Conservation (phyloP, 2,113 vertebrate genomes). For the Cebidichthys violaceus region DNA sequence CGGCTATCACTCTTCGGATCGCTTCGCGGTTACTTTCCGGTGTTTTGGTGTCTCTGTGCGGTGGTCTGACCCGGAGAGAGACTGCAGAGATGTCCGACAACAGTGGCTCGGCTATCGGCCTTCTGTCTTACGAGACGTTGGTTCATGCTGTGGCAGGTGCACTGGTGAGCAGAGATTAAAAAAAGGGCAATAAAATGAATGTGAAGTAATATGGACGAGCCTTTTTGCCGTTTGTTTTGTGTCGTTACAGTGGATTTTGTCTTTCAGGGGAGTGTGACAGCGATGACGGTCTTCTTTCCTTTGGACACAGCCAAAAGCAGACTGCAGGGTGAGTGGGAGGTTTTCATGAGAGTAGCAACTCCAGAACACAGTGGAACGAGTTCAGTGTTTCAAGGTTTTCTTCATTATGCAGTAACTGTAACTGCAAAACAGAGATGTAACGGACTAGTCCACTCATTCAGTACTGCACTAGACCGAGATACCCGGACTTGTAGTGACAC, state of each 20-base stretch:
- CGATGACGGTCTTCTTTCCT: slow-evolving; percentile 86
- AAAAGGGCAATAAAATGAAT: background rate
- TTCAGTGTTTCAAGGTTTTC: background rate
- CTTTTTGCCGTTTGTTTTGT: background rate
- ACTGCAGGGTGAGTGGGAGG: slow-evolving; percentile 82
- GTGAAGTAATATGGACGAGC: background rate
- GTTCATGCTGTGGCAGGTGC: slow-evolving; percentile 86
- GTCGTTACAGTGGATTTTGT: background rate
- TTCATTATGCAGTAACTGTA: background rate
- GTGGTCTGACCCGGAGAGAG: slow-evolving; percentile 8
- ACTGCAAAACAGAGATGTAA: background rate
- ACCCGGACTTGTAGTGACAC: background rate
- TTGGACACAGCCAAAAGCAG: slow-evolving; percentile 87
- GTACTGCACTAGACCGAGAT: background rate
- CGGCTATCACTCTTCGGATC: background rate
- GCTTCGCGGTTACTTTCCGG: background rate
- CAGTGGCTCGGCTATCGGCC: slow-evolving; percentile 56
- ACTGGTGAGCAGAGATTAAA: slow-evolving; percentile 75
- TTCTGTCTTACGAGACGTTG: slow-evolving; percentile 85
- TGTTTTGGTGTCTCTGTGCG: background rate
- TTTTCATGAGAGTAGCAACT: slow-evolving; percentile 20
- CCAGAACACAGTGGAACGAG: too few species aligned
- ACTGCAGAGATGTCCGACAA: slow-evolving; percentile 74
- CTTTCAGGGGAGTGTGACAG: slow-evolving; percentile 83
- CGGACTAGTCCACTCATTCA: background rate